Percentiles rank a stretch among this genome's conserved stretches.
phyloP scores from a whole-genome alignment of 2,113 vertebrate genomes.

The Hydrolagus affinis region DNA sequence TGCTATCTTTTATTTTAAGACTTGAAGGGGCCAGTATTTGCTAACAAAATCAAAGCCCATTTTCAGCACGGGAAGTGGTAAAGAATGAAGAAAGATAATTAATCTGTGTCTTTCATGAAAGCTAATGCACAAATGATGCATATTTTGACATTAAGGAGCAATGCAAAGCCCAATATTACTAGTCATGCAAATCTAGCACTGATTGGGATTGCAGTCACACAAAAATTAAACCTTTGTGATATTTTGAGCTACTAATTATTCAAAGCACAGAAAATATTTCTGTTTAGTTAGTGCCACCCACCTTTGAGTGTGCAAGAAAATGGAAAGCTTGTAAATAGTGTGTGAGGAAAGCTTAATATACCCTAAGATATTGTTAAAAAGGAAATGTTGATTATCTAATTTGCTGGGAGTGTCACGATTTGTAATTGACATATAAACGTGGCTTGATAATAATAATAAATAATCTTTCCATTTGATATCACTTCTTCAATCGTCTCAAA shows the following conservation, averaged over 20 bases:
- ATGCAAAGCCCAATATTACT: conserved; percentile 1
- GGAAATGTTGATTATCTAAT: neutral
- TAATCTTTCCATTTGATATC: no score
- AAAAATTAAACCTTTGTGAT: neutral
- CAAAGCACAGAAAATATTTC: neutral
- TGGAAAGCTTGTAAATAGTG: neutral
- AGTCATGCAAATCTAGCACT: neutral
- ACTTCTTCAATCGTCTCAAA: no score
- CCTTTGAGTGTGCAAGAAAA: neutral
- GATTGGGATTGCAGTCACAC: conserved; percentile 8
- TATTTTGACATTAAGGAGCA: conserved; percentile 16
- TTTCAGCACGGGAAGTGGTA: no score
- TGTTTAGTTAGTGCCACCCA: neutral
- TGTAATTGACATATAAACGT: neutral
- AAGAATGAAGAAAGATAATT: neutral
- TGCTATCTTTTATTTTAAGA: conserved; percentile 4
- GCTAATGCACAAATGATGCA: no score
- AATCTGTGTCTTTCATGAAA: conserved; percentile 1
- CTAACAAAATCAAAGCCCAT: neutral
- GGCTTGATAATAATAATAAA: neutral
- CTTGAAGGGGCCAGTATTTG: conserved; percentile 3
- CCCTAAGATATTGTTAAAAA: neutral
- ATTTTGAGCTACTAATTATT: neutral
- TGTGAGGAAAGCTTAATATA: neutral
- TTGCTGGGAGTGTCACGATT: neutral